These are phyloP conservation scores for mouse (Mus musculus) DNA, from an alignment of 2,113 vertebrate genomes.

Conservation along the genomic window DNA sequence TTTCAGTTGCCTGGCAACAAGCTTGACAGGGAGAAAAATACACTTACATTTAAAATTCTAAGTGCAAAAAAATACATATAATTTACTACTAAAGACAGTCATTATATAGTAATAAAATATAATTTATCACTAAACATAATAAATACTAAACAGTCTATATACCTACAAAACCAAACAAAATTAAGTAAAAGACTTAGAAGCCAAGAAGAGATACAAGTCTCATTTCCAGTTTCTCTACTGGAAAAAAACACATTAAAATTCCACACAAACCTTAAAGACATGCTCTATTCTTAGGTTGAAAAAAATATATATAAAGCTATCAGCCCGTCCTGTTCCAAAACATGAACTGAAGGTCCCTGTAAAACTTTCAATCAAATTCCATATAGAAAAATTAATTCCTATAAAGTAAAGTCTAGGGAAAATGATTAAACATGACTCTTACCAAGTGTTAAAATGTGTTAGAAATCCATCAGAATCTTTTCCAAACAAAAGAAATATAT, in stretches of 20 bases:
- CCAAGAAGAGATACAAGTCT: background rate
- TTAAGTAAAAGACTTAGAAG: background rate
- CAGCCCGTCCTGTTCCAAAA: background rate
- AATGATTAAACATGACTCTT: background rate
- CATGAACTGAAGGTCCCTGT: background rate
- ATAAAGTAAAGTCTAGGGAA: background rate
- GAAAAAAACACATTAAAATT: constrained; percentile 17
- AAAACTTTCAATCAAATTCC: constrained; percentile 54
- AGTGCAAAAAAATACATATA: background rate
- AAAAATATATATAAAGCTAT: background rate
- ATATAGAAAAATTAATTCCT: constrained; percentile 26
- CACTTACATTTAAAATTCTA: constrained; percentile 25
- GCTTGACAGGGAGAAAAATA: background rate
- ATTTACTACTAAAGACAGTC: constrained; percentile 38
- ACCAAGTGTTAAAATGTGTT: background rate
- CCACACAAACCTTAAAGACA: background rate
- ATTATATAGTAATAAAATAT: constrained; percentile 41
- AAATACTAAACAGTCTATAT: constrained; percentile 31
- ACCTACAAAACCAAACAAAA: constrained; percentile 18
- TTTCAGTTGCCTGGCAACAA: constrained; percentile 43
- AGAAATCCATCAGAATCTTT: background rate
- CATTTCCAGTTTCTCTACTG: background rate
- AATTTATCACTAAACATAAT: constrained; percentile 20
- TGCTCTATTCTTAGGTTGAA: background rate
- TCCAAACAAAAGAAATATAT: background rate